Base-by-base conservation (phyloP, 2,797 vertebrate genomes). In the Hydrocynus forskahlii region DNA sequence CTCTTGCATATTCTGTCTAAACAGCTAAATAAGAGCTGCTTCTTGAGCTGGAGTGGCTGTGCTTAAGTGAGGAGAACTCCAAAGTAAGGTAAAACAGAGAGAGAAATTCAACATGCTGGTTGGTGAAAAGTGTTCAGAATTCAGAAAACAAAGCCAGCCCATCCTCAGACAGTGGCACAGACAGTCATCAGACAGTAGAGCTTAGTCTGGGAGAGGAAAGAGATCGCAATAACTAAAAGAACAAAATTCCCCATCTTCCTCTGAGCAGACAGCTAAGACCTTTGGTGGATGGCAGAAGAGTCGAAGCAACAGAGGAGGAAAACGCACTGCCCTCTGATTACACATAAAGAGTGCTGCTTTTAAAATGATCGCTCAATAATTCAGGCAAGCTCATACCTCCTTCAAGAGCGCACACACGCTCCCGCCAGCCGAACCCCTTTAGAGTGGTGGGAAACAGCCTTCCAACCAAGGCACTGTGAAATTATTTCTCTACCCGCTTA, bases 361-460 rank as follows among this genome's bases (percentile, higher is more conserved):
- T 59, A 40, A 81, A 83, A 81, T 35, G 23, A 79, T 75, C 78
- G 75, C 67, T 60, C 67, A 71, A 63, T 80, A 54, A 77, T 74
- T 84, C 81, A 80, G 54, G 29, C 45, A 66, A 62, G 35, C n/a
- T 77, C 7, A 64, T 84, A 84, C 75, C 40, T 76, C 67, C 55
- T 35, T 48, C 71, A 70, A 63, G 60, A 76, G 64, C 68, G 5
- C 57, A 52, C 19, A 13, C 35, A 14, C 52, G 4, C 14, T 29
- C 38, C 73, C 19, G 57, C 40, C 57, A 2, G 78, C 77, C 50
- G 48, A 79, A 69, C 43, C 40, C 52, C 57, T 67, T 48, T 50
- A 45, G 21, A 66, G 59, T 38, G 25, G 78, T 59, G 69, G 48
- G 50, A 50, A 76, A 71, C 21, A 43, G 38, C 19, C 16, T 38